These are phyloP conservation scores for Orchestia grillus DNA, from an alignment of 1,140 invertebrate genomes.

Conservation along the genomic window DNA sequence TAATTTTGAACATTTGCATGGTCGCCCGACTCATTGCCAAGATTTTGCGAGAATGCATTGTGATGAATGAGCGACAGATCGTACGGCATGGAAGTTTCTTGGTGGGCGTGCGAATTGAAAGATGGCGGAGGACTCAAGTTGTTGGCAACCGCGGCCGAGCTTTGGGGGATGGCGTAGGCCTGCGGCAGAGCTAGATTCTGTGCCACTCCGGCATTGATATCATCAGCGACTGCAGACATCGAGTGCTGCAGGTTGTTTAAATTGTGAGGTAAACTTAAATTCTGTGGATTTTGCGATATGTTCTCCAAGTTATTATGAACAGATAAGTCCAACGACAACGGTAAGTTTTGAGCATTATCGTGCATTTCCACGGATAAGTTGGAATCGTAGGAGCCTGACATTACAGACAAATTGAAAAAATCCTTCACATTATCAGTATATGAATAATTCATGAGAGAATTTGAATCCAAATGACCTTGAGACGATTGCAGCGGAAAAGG, in stretches of 20 bases:
- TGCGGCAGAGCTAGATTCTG: slow-evolving; percentile 11
- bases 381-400: not conserved
- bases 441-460: slow-evolving; percentile 33
- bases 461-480: not conserved
- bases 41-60: not conserved
- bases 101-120: not conserved
- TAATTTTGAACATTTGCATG: slow-evolving; percentile 16
- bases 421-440: not conserved
- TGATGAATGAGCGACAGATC: slow-evolving; percentile 45
- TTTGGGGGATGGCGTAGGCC: not conserved
- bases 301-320: slow-evolving; percentile 33
- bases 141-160: not conserved
- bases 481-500: not conserved
- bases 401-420: slow-evolving; percentile 9
- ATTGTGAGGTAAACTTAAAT: slow-evolving; percentile 26
- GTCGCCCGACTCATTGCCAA: not conserved
- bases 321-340: slow-evolving; percentile 4
- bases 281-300: slow-evolving; percentile 26
- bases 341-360: slow-evolving; percentile 43
- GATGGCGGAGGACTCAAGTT: not conserved
- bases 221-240: not conserved
- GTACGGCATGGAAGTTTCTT: not conserved
- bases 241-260: slow-evolving; percentile 18
- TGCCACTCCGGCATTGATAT: not conserved
- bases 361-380: not conserved